phyloP scores from a whole-genome alignment of 2,797 vertebrate genomes.

The Lophotriccus pileatus region DNA sequence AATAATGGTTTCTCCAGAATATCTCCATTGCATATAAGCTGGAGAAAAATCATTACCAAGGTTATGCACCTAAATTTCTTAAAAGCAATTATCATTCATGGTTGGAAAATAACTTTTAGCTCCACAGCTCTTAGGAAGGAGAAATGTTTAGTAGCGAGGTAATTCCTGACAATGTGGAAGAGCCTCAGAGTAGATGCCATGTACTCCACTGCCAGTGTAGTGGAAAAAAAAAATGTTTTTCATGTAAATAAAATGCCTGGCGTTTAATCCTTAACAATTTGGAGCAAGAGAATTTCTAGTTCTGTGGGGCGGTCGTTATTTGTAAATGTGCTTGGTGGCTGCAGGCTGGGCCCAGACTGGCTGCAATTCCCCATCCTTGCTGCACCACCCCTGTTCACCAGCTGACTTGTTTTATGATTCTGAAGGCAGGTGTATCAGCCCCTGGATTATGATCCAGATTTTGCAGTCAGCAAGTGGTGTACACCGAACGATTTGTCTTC shows the following conservation, averaged over 20 bases:
- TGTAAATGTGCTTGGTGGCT: background rate
- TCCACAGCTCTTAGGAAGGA: background rate
- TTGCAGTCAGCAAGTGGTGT: background rate
- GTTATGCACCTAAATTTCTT: background rate
- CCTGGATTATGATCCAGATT: background rate
- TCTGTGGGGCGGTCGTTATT: background rate
- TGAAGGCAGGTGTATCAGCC: background rate
- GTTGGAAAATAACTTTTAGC: background rate
- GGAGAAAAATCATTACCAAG: background rate
- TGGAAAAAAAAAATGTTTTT: background rate
- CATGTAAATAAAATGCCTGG: background rate
- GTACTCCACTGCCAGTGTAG: background rate
- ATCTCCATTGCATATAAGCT: background rate
- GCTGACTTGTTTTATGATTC: background rate
- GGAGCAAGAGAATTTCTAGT: background rate
- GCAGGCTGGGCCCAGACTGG: fast-evolving
- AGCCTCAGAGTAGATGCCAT: background rate
- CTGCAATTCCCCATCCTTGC: background rate
- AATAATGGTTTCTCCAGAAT: background rate
- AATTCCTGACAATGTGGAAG: background rate
- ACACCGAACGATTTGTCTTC: background rate
- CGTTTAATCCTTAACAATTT: background rate
- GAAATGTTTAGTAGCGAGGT: background rate
- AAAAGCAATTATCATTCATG: background rate
- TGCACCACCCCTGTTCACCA: background rate